phyloP scores from a whole-genome alignment of 1,140 invertebrate species.

The Heliconius nattereri region DNA sequence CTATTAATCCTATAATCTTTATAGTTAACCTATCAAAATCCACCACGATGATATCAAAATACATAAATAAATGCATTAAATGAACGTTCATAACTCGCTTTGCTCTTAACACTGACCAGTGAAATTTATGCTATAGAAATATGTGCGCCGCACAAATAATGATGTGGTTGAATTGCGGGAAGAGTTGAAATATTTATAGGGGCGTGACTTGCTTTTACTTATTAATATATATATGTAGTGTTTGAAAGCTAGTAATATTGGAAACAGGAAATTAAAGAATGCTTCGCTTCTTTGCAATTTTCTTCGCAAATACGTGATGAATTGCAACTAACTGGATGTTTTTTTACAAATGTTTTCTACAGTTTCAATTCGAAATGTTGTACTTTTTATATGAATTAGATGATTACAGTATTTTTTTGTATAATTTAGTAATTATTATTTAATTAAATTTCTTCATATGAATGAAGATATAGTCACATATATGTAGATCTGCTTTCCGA shows the following conservation, averaged over 20 bases:
- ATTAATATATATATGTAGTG: background rate
- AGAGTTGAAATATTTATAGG: slow-evolving; percentile 11
- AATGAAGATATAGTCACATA: too few species aligned
- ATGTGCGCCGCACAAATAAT: slow-evolving; percentile 2
- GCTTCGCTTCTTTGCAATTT: slow-evolving; percentile 19
- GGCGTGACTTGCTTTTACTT: slow-evolving; percentile 14
- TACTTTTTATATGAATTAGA: too few species aligned
- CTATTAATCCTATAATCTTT: too few species aligned
- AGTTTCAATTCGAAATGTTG: too few species aligned
- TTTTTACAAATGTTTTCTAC: background rate
- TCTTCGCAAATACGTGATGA: slow-evolving; percentile 11
- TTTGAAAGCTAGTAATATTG: slow-evolving; percentile 13
- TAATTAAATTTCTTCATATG: too few species aligned
- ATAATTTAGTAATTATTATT: too few species aligned
- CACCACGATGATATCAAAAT: background rate
- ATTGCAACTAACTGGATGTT: background rate
- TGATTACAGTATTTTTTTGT: too few species aligned
- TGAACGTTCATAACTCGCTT: background rate
- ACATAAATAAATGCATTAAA: background rate
- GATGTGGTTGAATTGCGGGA: background rate
- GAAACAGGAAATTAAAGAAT: slow-evolving; percentile 25
- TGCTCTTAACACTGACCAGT: background rate
- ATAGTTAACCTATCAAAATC: background rate
- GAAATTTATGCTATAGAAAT: slow-evolving; percentile 4
- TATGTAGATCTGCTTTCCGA: too few species aligned